Conservation (phyloP, 2,888 invertebrate genomes). For the Mechanitis mazaeus region DNA sequence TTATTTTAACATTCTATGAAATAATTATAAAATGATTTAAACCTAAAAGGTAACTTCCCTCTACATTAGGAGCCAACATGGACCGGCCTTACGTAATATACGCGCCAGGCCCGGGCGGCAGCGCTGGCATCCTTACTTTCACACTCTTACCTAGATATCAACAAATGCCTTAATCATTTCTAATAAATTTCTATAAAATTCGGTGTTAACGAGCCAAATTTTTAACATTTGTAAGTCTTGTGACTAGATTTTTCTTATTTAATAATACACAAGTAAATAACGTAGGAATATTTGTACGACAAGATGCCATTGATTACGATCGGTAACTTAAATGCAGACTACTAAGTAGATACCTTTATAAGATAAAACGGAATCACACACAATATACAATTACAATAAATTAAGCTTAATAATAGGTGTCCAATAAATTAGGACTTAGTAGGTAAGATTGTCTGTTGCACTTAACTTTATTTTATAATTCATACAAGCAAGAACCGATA, state of each 20-base stretch:
- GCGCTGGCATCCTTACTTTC: conserved; percentile 22
- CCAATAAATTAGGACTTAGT: conserved; percentile 41
- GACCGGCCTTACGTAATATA: conserved; percentile 13
- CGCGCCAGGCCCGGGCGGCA: conserved; percentile 14
- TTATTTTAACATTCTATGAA: conserved; percentile 59
- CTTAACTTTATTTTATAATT: conserved; percentile 32
- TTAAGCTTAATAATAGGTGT: conserved; percentile 57
- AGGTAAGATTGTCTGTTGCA: conserved; percentile 50
- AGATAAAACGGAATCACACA: conserved; percentile 70
- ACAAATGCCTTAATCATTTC: conserved; percentile 54
- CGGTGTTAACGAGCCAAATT: conserved; percentile 65
- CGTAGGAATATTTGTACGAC: conserved; percentile 78
- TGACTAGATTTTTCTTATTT: conserved; percentile 75
- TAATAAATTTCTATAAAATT: conserved; percentile 64
- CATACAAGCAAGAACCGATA: conserved; percentile 59
- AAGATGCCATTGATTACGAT: conserved; percentile 76
- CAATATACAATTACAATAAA: conserved; percentile 67
- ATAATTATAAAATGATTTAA: conserved; percentile 67
- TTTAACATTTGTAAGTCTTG: conserved; percentile 73
- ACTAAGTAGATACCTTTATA: conserved; percentile 67
- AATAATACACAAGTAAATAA: conserved; percentile 73
- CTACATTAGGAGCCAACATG: conserved; percentile 38
- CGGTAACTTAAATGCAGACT: conserved; percentile 77
- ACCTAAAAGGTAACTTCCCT: conserved; percentile 74
- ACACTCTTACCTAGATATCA: conserved; percentile 27